Conservation (phyloP, 2,113 vertebrate species). For the Saguinus midas region DNA sequence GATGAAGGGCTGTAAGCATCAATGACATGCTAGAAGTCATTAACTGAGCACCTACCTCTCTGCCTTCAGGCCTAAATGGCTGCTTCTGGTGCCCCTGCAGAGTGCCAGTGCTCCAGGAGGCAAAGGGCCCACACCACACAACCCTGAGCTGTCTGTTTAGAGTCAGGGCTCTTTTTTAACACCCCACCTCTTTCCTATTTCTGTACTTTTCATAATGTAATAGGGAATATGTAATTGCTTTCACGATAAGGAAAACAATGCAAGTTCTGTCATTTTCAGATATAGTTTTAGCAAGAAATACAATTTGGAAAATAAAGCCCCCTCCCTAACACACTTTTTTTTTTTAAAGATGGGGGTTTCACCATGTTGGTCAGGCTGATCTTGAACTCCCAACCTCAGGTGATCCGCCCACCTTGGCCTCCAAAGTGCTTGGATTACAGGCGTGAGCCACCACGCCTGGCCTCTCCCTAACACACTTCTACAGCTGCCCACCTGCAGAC, state of each 20-base stretch:
- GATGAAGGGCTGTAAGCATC: neutral
- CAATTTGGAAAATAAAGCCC: neutral
- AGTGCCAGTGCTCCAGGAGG: neutral
- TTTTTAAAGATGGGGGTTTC: no score
- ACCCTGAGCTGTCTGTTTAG: no score
- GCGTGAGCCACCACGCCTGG: no score
- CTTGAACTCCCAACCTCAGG: no score
- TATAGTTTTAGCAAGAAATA: neutral
- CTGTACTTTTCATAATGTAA: neutral
- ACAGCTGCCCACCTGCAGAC: neutral
- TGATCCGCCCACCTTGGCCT: no score
- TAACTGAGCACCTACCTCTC: neutral
- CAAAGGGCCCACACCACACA: accelerated
- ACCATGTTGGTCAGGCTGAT: no score
- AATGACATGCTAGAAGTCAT: neutral
- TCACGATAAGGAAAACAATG: neutral
- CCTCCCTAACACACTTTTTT: accelerated
- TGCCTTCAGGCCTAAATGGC: neutral
- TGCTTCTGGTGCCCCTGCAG: neutral
- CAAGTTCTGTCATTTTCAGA: neutral
- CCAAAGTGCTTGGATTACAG: no score
- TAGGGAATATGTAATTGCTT: neutral
- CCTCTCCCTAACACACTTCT: no score
- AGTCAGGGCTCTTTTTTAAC: neutral
- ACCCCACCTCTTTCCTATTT: neutral